Base-by-base conservation (phyloP, 2,113 vertebrate genomes). In the Takifugu flavidus region DNA sequence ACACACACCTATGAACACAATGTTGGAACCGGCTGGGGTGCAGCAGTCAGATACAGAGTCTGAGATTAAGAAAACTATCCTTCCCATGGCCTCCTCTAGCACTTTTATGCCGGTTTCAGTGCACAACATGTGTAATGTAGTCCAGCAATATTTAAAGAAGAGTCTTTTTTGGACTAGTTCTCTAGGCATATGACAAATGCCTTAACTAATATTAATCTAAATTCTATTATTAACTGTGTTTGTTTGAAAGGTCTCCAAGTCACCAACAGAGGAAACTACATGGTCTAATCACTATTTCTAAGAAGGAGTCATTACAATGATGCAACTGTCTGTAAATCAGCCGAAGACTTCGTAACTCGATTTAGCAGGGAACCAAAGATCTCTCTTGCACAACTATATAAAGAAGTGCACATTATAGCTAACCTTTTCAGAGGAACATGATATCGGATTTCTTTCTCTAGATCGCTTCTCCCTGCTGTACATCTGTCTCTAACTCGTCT, bases 401-500 rank as follows among this genome's bases (percentile, higher is more conserved):
- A 91, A 91, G 90, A 82, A 51, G 73, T 70, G 79, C 70, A 53
- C 83, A 84, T 86, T 86, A 82, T 77, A 79, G 78, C 74, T 82
- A 84, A 89, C 84, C 86, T 89, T 90, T 79, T 78, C 73, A 59
- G 61, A 73, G 62, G 71, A 88, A 87, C 85, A 79, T 75, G 75
- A 75, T 78, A 89, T 89, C 83, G 71, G 49, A 78, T 92, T 87
- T 86, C 89, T 74, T 70, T 70, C 63, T 56, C 75, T 61, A 67
- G 75, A 84, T 86, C 77, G 63, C 58, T 74, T 80, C 67, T 59
- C 83, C 55, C 78, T 67, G 73, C 79, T 72, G 75, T 85, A 73
- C 89, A 88, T 90, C 87, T 89, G 87, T 90, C 83, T 73, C 75
- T 75, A 25, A 54, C 74, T 77, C 54, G 34, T 86, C 84, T 86